Evolutionary conservation across 1,140 invertebrate species (phyloP).

Genomic region (roundworm (Caenorhabditis elegans)): WBcel235 BX284606.5:17259001-17259500

Average conservation of each 20-base stretch:
- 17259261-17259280: constrained; percentile 46
- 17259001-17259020: constrained; percentile 39
- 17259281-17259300: constrained; percentile 48
- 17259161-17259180: constrained; percentile 16
- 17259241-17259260: constrained; percentile 48
- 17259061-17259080: constrained; percentile 51
- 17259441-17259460: constrained; percentile 51
- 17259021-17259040: constrained; percentile 42
- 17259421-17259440: constrained; percentile 45
- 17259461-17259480: constrained; percentile 52
- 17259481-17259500: constrained; percentile 45
- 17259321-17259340: constrained; percentile 49
- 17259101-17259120: constrained; percentile 42
- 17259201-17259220: constrained; percentile 46
- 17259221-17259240: constrained; percentile 50
- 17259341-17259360: constrained; percentile 44
- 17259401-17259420: constrained; percentile 52
- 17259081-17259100: constrained; percentile 50
- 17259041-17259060: constrained; percentile 50
- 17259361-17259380: constrained; percentile 39
- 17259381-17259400: constrained; percentile 42
- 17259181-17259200: constrained; percentile 52
- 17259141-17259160: constrained; percentile 45
- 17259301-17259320: constrained; percentile 51
- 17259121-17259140: no score